Evolutionary conservation across 2,797 vertebrate species (phyloP), one percentile per base, ranked within the genome.

Genomic region (Pseudochromis fuscus): DNA sequence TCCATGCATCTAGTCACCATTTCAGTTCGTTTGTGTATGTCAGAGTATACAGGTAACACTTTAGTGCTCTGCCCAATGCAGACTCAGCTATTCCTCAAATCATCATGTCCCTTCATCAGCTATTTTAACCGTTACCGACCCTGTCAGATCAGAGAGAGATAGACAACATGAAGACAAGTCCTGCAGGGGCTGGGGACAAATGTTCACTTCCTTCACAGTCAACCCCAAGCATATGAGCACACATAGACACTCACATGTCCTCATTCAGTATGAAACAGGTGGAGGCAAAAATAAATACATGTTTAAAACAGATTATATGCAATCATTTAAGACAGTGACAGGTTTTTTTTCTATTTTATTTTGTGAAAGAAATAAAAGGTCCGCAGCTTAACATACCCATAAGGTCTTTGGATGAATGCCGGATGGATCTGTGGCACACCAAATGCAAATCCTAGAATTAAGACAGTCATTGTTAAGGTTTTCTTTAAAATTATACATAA

Each of bases 1-100:
- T 96, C 96, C 97, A 98, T 98, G 97, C 97, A 98, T 95, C 95
- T 97, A 97, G 96, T 98, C 97, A 98, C 97, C 97, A 96, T 98
- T 96, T 96, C 94, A 94, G 95, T 93, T 95, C 92, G 96, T 96
- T 96, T 95, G 95, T 95, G 94, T 94, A 94, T 95, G 95, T 96
- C 95, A 96, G 94, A 96, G 95, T 96, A 93, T 97, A 98, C 95
- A 94, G 96, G 96, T 95, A 96, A 97, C 94, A 96, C 95, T 92
- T 92, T 92, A 91, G 91, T 13, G 84, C 87, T 93, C 88, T 96
- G 96, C 94, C 96, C 96, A 97, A 96, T 90, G 96, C 96, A 95
- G 96, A 95, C 94, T 96, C 95, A 96, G 96, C 96, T 97, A 96
- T 96, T 97, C 96, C 92, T 96, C 95, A 96, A 97, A 97, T 93